A percentile compares a stretch with the other conserved stretches of the same genome.
Evolutionary conservation across 2,113 vertebrate genomes (phyloP).

Genomic region (Nerophis ophidion): DNA sequence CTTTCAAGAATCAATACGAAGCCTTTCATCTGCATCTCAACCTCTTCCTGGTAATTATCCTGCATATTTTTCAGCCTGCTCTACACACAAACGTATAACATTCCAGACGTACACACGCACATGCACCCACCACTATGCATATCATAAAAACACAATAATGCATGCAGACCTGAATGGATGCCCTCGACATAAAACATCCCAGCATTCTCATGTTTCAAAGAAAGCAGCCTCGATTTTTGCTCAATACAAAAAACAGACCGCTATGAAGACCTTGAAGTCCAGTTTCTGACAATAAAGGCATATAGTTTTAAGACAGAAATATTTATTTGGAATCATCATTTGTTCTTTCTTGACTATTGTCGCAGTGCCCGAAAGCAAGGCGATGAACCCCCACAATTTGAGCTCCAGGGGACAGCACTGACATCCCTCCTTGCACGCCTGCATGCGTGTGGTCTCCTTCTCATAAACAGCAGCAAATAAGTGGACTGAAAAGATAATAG

Average conservation of each 20-base stretch:
- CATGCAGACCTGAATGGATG: neutral
- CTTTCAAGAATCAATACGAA: constrained; percentile 73
- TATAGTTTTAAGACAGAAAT: too few relatives aligned
- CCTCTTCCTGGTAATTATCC: constrained; percentile 78
- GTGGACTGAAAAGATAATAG: too few relatives aligned
- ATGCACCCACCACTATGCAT: constrained; percentile 19
- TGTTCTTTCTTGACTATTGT: too few relatives aligned
- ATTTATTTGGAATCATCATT: too few relatives aligned
- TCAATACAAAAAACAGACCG: neutral
- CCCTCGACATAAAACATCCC: neutral
- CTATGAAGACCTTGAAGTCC: neutral
- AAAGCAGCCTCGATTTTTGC: neutral
- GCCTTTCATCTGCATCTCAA: constrained; percentile 73
- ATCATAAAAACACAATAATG: constrained; percentile 11
- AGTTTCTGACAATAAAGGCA: too few relatives aligned
- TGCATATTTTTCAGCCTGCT: constrained; percentile 72
- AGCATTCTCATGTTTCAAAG: neutral
- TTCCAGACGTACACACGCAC: constrained; percentile 35
- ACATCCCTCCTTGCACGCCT: too few relatives aligned
- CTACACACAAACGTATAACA: constrained; percentile 58
- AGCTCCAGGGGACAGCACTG: too few relatives aligned
- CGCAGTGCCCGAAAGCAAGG: too few relatives aligned
- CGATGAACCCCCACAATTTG: too few relatives aligned
- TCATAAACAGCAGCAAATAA: too few relatives aligned
- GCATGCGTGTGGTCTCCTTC: too few relatives aligned